A percentile compares a stretch with the other conserved stretches of the same genome.
phyloP scores from a whole-genome alignment of 2,797 vertebrate species.

The Gadopsis marmoratus region DNA sequence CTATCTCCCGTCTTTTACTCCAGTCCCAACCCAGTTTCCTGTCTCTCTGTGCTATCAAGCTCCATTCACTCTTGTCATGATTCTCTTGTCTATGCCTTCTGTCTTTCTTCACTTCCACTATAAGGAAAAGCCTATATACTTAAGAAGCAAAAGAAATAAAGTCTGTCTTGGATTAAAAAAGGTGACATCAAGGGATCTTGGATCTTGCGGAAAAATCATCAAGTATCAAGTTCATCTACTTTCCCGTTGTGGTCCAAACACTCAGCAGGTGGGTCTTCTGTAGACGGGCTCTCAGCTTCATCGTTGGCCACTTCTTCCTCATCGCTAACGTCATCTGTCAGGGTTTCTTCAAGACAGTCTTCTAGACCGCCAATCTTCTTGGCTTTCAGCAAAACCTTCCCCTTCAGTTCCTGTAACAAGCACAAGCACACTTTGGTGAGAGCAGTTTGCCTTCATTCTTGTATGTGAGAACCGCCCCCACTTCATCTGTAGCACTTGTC shows the following conservation, averaged over 20 bases:
- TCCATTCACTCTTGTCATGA: neutral
- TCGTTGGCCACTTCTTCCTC: constrained; percentile 85
- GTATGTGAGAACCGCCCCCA: neutral
- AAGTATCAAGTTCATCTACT: constrained; percentile 53
- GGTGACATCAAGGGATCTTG: neutral
- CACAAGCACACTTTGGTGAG: neutral
- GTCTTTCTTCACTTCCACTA: neutral
- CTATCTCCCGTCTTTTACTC: constrained; percentile 7
- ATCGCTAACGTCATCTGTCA: constrained; percentile 85
- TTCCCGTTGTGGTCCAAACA: constrained; percentile 63
- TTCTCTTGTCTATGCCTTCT: neutral
- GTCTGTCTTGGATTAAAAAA: neutral
- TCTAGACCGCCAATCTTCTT: constrained; percentile 89
- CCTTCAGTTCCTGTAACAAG: constrained; percentile 87
- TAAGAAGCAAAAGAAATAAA: neutral
- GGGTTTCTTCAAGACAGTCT: constrained; percentile 67
- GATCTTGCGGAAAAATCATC: neutral
- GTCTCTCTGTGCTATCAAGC: constrained; percentile 31
- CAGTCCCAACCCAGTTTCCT: constrained; percentile 42
- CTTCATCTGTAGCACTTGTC: neutral
- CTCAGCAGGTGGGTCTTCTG: constrained; percentile 71
- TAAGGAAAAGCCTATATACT: neutral
- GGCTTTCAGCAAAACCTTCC: constrained; percentile 93
- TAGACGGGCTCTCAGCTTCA: constrained; percentile 73
- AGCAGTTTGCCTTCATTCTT: neutral